A percentile compares a stretch with the other conserved stretches of the same genome.
Evolutionary conservation across 2,113 vertebrate species (phyloP).

Genomic region (Embiotoca jacksoni): DNA sequence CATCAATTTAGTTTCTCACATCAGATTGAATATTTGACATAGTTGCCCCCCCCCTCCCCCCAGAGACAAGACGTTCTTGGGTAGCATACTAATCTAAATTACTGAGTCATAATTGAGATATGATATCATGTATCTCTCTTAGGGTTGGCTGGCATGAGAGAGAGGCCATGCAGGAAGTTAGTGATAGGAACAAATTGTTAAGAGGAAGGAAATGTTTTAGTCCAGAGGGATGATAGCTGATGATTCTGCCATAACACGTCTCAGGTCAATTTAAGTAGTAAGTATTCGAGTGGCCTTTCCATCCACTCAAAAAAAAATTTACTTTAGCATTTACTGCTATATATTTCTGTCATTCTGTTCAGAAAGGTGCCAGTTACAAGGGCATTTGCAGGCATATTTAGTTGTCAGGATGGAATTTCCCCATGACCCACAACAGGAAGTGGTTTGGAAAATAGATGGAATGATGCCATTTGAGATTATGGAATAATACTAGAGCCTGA

Average conservation of each 20-base stretch:
- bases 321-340: no score
- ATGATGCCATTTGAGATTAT: background rate
- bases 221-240: constrained; percentile 73
- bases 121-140: constrained; percentile 75
- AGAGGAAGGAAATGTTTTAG: constrained; percentile 87
- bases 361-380: no score
- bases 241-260: constrained; percentile 64
- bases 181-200: constrained; percentile 82
- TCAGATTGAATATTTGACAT: constrained; percentile 47
- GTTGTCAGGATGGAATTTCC: background rate
- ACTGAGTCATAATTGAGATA: constrained; percentile 77
- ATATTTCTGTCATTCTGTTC: no score
- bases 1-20: constrained; percentile 42
- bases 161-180: constrained; percentile 77
- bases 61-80: constrained; percentile 37
- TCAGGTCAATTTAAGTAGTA: constrained; percentile 41
- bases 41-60: constrained; percentile 27
- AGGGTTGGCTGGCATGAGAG: constrained; percentile 71
- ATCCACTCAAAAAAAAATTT: no score
- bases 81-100: constrained; percentile 73
- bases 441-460: constrained; percentile 9
- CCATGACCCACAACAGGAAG: constrained; percentile 9
- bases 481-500: background rate
- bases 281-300: no score
- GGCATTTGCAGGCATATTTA: no score